Conservation (phyloP, 2,113 vertebrate species). For the Myrmecophaga tridactyla region DNA sequence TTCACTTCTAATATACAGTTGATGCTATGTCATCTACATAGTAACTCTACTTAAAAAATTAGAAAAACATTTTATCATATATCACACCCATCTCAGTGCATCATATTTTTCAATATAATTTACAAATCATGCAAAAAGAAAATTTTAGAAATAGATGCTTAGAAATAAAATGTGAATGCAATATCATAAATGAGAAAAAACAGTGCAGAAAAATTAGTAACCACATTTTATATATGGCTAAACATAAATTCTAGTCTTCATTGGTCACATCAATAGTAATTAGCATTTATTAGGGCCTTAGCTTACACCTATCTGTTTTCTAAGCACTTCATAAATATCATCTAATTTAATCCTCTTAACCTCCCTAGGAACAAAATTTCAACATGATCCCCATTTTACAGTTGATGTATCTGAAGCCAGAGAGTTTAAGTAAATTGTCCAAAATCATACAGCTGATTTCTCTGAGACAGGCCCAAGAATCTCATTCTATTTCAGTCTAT, state of each 20-base stretch:
- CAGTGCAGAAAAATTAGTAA: neutral
- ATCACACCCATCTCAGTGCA: too few relatives aligned
- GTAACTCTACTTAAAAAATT: neutral
- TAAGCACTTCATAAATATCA: neutral
- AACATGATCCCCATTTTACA: neutral
- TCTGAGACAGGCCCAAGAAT: neutral
- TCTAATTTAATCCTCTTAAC: slow-evolving; percentile 13
- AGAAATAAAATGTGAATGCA: slow-evolving; percentile 11
- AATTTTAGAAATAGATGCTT: neutral
- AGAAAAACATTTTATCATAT: too few relatives aligned
- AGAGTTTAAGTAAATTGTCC: neutral
- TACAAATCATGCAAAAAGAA: neutral
- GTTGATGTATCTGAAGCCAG: neutral
- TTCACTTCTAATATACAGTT: neutral
- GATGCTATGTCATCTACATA: neutral
- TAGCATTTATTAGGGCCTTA: neutral
- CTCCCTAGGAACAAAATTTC: neutral
- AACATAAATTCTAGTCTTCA: neutral
- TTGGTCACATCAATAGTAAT: neutral
- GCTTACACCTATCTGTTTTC: neutral
- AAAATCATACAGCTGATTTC: neutral
- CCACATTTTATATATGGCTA: neutral
- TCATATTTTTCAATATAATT: neutral
- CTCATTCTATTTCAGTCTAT: neutral
- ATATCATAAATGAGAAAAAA: neutral